A percentile compares a stretch with the other conserved stretches of the same genome.
Evolutionary conservation across 2,888 invertebrate species (phyloP).

Genomic region (Teinopalpus imperialis): DNA sequence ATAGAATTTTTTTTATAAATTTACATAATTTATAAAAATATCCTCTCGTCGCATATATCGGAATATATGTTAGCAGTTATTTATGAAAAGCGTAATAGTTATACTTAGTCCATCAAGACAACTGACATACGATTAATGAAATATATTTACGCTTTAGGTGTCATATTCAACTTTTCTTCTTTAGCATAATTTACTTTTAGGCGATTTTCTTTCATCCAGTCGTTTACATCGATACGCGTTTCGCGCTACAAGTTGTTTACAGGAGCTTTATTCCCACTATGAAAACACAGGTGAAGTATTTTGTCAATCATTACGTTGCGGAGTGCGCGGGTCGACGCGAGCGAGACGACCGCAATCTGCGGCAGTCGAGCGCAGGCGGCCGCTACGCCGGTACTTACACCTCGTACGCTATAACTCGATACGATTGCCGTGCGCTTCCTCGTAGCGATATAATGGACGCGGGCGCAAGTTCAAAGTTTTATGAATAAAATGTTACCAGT

Average conservation of each 20-base stretch:
- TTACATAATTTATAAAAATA: too few relatives aligned
- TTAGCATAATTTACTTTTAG: too few relatives aligned
- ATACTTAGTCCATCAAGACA: too few relatives aligned
- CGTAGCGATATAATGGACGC: constrained; percentile 42
- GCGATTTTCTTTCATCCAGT: constrained; percentile 10
- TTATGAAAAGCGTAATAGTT: too few relatives aligned
- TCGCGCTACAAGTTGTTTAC: constrained; percentile 44
- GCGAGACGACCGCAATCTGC: constrained; percentile 39
- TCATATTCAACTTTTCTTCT: too few relatives aligned
- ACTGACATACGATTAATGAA: too few relatives aligned
- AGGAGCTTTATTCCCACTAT: constrained; percentile 43
- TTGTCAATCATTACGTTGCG: constrained; percentile 68
- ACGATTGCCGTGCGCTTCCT: constrained; percentile 40
- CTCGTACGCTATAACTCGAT: constrained; percentile 37
- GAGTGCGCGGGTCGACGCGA: constrained; percentile 37
- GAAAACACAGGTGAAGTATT: constrained; percentile 72
- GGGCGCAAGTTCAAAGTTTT: constrained; percentile 27
- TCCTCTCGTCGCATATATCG: neutral
- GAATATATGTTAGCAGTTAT: too few relatives aligned
- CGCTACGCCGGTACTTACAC: constrained; percentile 42
- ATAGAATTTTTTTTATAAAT: too few relatives aligned
- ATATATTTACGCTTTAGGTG: too few relatives aligned
- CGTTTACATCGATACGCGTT: constrained; percentile 27
- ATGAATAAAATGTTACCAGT: too few relatives aligned
- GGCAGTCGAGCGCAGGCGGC: constrained; percentile 42